Conservation (phyloP, 2,113 vertebrate species). For the Maylandia zebra region DNA sequence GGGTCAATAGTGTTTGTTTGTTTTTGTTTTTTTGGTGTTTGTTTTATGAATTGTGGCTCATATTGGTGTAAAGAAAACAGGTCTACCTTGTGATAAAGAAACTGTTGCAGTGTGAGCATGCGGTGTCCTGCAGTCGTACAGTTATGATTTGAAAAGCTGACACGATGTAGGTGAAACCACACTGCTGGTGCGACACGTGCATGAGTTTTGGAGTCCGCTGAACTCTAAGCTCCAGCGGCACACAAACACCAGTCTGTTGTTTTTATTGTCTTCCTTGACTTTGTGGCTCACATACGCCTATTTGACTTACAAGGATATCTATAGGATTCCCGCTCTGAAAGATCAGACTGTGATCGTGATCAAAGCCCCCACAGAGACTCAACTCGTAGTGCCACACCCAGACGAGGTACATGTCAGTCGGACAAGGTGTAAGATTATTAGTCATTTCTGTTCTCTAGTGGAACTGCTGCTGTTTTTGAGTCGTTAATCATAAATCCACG, state of each 20-base stretch:
- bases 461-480: background rate
- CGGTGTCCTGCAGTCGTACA: background rate
- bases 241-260: background rate
- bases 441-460: background rate
- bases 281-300: conserved; percentile 80
- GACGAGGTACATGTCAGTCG: conserved; percentile 77
- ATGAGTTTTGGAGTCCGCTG: background rate
- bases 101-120: background rate
- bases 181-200: background rate
- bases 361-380: conserved; percentile 91
- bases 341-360: conserved; percentile 95
- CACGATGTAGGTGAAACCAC: background rate
- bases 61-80: background rate
- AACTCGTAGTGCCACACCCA: conserved; percentile 90
- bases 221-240: background rate
- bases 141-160: background rate
- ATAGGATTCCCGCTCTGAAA: conserved; percentile 82
- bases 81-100: background rate
- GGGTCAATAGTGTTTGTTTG: background rate
- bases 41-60: background rate
- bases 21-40: background rate
- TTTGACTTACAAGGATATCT: conserved; percentile 88
- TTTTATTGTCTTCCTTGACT: conserved; percentile 67
- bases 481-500: background rate
- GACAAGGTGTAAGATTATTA: background rate